Conservation (phyloP, 2,888 invertebrate genomes). For the Artemia sinica region DNA sequence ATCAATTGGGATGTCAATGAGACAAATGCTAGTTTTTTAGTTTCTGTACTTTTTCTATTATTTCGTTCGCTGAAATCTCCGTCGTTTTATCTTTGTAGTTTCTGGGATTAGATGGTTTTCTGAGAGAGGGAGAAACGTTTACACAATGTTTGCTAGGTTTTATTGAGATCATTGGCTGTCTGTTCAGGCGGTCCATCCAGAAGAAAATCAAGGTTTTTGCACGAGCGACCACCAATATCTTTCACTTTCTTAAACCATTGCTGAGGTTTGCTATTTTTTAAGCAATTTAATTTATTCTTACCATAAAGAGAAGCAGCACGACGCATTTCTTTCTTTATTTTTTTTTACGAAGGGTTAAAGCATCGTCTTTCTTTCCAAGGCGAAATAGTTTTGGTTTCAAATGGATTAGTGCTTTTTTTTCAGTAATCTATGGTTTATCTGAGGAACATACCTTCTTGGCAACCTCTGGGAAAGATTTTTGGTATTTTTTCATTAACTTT, state of each 20-base stretch:
- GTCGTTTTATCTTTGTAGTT: background rate
- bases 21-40: background rate
- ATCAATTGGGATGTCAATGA: background rate
- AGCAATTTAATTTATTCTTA: background rate
- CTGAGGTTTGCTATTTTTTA: background rate
- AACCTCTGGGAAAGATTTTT: background rate
- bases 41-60: conserved; percentile 3
- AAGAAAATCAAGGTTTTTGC: background rate
- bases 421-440: background rate
- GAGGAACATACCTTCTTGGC: background rate
- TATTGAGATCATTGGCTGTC: background rate
- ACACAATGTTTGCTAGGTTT: background rate
- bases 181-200: background rate
- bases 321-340: conserved; percentile 2
- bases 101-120: background rate
- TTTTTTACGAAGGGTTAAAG: background rate
- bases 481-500: background rate
- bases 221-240: background rate
- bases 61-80: background rate
- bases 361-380: background rate
- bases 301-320: background rate
- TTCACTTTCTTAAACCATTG: background rate
- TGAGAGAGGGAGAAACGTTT: background rate
- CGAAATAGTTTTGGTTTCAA: background rate
- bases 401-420: background rate